A percentile compares a stretch with the other conserved stretches of the same genome.
Conservation (phyloP, 2,113 vertebrate genomes). For the Prietella phreatophila region DNA sequence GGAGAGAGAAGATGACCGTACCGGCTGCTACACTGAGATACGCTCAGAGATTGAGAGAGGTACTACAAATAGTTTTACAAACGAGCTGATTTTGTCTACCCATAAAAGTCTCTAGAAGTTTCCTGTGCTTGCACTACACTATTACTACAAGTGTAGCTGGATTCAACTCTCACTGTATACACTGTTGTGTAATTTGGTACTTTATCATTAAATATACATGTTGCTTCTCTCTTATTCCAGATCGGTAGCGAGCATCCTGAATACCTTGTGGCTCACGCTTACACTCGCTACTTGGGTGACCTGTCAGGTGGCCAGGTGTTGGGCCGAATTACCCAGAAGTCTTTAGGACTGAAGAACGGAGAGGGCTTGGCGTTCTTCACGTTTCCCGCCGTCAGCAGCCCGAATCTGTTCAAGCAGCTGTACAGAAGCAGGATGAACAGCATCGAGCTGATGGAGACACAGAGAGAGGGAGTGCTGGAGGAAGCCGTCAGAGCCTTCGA, state of each 20-base stretch:
- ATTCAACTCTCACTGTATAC: neutral
- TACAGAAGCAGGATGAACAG: slow-evolving; percentile 92
- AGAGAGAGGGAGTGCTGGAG: slow-evolving; percentile 73
- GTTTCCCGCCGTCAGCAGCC: slow-evolving; percentile 81
- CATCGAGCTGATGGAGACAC: slow-evolving; percentile 77
- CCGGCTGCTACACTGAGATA: slow-evolving; percentile 79
- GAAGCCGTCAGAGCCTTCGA: slow-evolving; percentile 85
- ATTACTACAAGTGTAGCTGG: neutral
- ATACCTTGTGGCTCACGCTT: slow-evolving; percentile 87
- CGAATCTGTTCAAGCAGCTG: slow-evolving; percentile 92
- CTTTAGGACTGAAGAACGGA: slow-evolving; percentile 79
- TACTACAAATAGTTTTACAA: slow-evolving; percentile 14
- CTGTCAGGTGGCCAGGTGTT: slow-evolving; percentile 92
- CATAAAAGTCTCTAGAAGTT: neutral
- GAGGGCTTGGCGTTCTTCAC: slow-evolving; percentile 89
- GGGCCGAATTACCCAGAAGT: slow-evolving; percentile 88
- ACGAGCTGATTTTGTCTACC: neutral
- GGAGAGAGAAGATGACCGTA: slow-evolving; percentile 76
- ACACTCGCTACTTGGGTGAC: slow-evolving; percentile 93
- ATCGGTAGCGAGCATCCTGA: slow-evolving; percentile 71
- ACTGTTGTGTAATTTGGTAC: neutral
- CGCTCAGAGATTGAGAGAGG: slow-evolving; percentile 70
- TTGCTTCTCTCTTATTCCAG: neutral
- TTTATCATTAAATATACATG: neutral
- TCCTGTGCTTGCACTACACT: neutral